phyloP scores from a whole-genome alignment of 2,888 invertebrate species.

The Phytoseiulus persimilis region DNA sequence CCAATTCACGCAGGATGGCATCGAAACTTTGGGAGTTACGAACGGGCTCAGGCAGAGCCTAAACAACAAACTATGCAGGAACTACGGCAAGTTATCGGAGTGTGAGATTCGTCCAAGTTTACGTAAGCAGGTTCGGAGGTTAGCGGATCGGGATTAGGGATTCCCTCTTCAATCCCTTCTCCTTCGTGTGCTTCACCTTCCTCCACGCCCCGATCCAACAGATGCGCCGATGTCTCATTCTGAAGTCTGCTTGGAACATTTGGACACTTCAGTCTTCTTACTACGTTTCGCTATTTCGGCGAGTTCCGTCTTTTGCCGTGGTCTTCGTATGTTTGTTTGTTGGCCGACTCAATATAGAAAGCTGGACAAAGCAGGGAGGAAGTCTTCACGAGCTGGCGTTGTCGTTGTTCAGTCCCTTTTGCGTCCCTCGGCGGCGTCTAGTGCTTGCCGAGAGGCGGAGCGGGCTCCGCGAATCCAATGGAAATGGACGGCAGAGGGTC shows the following conservation, averaged over 20 bases:
- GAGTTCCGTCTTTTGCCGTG: not conserved
- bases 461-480: not conserved
- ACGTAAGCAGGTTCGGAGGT: too few species aligned
- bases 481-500: conserved; percentile 6
- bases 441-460: not conserved
- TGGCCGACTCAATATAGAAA: not conserved
- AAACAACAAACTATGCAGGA: too few species aligned
- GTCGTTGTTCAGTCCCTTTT: not conserved
- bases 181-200: too few species aligned
- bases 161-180: too few species aligned
- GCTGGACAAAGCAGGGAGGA: not conserved
- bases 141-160: too few species aligned
- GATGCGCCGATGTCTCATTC: not conserved
- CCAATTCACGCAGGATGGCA: too few species aligned
- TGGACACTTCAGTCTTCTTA: not conserved
- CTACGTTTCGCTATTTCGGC: not conserved
- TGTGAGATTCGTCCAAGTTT: too few species aligned
- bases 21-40: too few species aligned
- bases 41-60: too few species aligned
- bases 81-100: too few species aligned
- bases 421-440: not conserved
- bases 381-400: not conserved
- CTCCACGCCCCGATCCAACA: too few species aligned
- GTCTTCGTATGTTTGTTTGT: not conserved
- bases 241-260: not conserved